Conservation (phyloP, 2,113 vertebrate species). For the Propithecus coquereli region DNA sequence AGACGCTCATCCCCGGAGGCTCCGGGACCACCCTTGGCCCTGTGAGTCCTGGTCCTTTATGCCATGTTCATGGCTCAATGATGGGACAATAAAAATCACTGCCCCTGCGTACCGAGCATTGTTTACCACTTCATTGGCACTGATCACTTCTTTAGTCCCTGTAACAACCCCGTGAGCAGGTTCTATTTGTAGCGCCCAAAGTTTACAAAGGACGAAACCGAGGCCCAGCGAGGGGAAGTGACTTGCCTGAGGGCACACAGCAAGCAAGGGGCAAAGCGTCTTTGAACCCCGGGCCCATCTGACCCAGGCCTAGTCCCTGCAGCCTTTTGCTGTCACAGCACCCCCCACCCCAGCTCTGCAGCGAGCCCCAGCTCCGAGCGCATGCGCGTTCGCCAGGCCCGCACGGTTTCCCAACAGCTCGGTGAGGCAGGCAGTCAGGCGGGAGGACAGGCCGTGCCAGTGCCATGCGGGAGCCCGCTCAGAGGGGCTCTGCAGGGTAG, state of each 20-base stretch:
- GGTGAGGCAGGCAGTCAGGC: fast-evolving
- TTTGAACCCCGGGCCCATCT: neutral
- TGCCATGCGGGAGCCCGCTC: fast-evolving
- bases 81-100: neutral
- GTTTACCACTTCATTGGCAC: neutral
- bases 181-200: neutral
- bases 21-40: neutral
- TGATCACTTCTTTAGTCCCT: neutral
- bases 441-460: fast-evolving
- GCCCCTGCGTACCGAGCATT: neutral
- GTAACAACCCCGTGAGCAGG: too few relatives aligned
- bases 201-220: neutral
- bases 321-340: fast-evolving
- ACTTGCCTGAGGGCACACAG: neutral
- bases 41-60: neutral
- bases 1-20: neutral
- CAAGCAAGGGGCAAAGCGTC: neutral
- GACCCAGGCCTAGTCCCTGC: neutral
- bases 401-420: fast-evolving
- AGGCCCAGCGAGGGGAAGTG: neutral
- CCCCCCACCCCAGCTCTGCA: neutral
- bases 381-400: fast-evolving
- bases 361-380: fast-evolving
- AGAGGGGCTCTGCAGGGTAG: fast-evolving
- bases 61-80: neutral